A percentile compares a stretch with the other conserved stretches of the same genome.
These are phyloP conservation scores for Prenolepis imparis DNA, from an alignment of 2,888 invertebrate species.

Conservation along the genomic window DNA sequence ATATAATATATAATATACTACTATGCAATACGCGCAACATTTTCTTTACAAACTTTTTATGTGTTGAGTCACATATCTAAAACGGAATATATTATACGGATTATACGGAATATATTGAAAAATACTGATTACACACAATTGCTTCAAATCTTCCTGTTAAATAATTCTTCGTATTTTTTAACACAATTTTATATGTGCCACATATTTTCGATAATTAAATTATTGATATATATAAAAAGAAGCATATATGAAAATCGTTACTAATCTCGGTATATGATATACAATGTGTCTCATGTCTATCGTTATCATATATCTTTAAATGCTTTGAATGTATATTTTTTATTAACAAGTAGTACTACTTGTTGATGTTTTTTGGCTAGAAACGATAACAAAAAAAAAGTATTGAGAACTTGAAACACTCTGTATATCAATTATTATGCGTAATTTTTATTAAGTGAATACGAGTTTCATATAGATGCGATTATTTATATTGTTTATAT, in stretches of 20 bases:
- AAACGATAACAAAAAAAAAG: not conserved
- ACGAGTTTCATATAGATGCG: slow-evolving; percentile 15
- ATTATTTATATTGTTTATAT: slow-evolving; percentile 35
- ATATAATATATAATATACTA: no score
- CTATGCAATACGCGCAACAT: not conserved
- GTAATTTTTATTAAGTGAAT: slow-evolving; percentile 16
- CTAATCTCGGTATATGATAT: not conserved
- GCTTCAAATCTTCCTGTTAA: not conserved
- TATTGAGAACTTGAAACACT: not conserved
- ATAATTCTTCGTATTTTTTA: slow-evolving; percentile 11
- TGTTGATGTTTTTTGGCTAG: not conserved
- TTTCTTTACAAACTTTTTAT: not conserved
- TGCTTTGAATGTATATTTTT: not conserved
- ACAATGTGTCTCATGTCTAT: not conserved
- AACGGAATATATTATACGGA: not conserved
- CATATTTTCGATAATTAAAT: slow-evolving; percentile 7
- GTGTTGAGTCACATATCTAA: not conserved
- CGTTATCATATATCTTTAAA: not conserved
- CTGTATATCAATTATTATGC: not conserved
- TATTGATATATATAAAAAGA: not conserved
- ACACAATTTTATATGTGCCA: slow-evolving; percentile 1
- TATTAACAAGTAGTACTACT: not conserved
- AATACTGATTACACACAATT: not conserved
- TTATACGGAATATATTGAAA: not conserved
- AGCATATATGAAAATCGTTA: not conserved